phyloP scores from a whole-genome alignment of 2,113 vertebrate species.

The Lophura nycthemera region DNA sequence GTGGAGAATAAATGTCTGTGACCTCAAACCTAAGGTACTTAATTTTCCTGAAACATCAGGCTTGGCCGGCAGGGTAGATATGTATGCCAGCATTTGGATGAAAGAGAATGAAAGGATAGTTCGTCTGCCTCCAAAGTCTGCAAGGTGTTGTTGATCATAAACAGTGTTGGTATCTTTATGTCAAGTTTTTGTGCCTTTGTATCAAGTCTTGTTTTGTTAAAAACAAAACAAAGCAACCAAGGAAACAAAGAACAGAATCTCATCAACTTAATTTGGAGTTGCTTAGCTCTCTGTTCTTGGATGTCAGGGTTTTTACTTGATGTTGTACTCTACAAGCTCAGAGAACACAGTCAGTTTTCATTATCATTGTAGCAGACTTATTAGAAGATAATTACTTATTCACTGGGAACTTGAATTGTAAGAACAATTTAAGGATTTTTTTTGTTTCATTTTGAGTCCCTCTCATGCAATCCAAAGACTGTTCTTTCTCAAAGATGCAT shows the following conservation, averaged over 20 bases:
- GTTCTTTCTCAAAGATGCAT: background rate
- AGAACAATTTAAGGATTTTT: background rate
- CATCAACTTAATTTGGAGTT: background rate
- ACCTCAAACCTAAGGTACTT: background rate
- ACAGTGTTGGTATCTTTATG: background rate
- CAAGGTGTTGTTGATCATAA: background rate
- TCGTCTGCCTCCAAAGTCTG: background rate
- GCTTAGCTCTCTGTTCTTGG: background rate
- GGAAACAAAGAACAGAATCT: background rate
- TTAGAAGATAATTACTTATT: background rate
- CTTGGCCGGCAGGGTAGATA: background rate
- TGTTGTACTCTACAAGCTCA: background rate
- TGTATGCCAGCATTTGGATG: background rate
- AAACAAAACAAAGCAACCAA: background rate
- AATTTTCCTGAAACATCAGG: background rate
- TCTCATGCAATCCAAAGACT: background rate
- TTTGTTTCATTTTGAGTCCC: background rate
- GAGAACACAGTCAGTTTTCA: background rate
- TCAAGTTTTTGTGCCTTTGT: background rate
- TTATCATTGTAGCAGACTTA: background rate
- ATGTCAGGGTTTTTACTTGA: background rate
- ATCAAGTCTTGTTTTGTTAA: background rate
- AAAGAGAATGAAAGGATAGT: background rate
- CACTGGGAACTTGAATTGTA: background rate
- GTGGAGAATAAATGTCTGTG: rapidly evolving